Evolutionary conservation across 2,113 vertebrate genomes (phyloP).

Genomic region (Oreochromis tanganicae): DNA sequence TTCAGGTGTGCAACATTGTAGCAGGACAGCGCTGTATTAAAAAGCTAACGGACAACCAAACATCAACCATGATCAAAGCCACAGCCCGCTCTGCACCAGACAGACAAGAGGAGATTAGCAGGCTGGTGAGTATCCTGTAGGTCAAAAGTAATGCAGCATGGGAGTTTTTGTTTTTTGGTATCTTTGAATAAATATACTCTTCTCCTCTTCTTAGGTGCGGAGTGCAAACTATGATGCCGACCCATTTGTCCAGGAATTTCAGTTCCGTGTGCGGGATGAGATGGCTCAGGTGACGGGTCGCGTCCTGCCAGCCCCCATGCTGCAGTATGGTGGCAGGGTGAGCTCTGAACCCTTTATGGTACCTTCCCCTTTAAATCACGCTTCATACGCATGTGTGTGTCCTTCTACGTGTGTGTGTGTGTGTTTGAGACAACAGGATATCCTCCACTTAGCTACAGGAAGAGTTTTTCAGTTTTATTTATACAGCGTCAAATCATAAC

Average conservation of each 20-base stretch:
- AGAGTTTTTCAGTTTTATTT: not conserved
- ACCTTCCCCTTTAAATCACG: slow-evolving; percentile 63
- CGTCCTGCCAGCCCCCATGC: slow-evolving; percentile 93
- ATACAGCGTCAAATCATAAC: not conserved
- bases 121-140: slow-evolving; percentile 78
- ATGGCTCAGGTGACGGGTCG: slow-evolving; percentile 95
- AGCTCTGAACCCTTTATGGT: slow-evolving; percentile 75
- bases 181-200: not conserved
- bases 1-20: slow-evolving; percentile 93
- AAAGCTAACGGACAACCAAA: slow-evolving; percentile 97
- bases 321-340: slow-evolving; percentile 96
- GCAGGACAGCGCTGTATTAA: slow-evolving; percentile 95
- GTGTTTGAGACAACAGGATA: not conserved
- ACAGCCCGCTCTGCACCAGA: slow-evolving; percentile 93
- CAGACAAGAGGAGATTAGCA: slow-evolving; percentile 92
- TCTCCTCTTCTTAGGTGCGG: slow-evolving; percentile 75
- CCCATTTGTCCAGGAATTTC: slow-evolving; percentile 94
- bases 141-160: fast-evolving
- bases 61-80: slow-evolving; percentile 97
- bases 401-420: not conserved
- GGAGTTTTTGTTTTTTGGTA: fast-evolving
- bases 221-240: slow-evolving; percentile 93
- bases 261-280: slow-evolving; percentile 92
- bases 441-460: not conserved
- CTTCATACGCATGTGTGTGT: slow-evolving; percentile 21